phyloP scores from a whole-genome alignment of 2,113 vertebrate genomes.

The Salminus brasiliensis region DNA sequence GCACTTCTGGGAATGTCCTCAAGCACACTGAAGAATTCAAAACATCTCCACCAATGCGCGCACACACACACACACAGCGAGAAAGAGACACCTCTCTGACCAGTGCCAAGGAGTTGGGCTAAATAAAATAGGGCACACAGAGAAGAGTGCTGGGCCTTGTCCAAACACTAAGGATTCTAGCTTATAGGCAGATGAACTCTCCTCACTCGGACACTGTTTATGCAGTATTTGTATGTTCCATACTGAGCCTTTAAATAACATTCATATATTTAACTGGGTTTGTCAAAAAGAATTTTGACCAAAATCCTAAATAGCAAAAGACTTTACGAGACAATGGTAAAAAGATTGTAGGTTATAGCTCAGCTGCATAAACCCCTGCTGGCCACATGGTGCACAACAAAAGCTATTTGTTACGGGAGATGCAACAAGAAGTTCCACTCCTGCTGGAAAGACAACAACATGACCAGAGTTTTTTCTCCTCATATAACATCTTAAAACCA shows the following conservation, averaged over 20 bases:
- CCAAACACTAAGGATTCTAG: neutral
- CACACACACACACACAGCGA: neutral
- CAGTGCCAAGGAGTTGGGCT: neutral
- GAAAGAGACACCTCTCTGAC: neutral
- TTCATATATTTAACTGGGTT: neutral
- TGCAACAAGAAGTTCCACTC: slow-evolving; percentile 15
- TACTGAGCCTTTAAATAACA: neutral
- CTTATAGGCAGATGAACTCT: neutral
- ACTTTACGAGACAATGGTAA: neutral
- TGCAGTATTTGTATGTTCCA: neutral
- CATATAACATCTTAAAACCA: neutral
- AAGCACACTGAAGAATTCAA: slow-evolving; percentile 21
- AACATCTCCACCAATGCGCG: neutral
- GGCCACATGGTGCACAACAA: neutral
- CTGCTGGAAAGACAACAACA: neutral
- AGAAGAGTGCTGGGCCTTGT: neutral
- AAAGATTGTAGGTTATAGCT: neutral
- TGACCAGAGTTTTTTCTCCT: neutral
- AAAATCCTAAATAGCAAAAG: neutral
- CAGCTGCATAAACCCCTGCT: neutral
- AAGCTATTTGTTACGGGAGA: neutral
- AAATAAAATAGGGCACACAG: neutral
- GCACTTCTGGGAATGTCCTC: slow-evolving; percentile 30
- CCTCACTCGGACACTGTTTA: neutral
- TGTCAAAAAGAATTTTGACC: neutral